Conservation (phyloP, 1,140 invertebrate species). For the Halyomorpha halys region DNA sequence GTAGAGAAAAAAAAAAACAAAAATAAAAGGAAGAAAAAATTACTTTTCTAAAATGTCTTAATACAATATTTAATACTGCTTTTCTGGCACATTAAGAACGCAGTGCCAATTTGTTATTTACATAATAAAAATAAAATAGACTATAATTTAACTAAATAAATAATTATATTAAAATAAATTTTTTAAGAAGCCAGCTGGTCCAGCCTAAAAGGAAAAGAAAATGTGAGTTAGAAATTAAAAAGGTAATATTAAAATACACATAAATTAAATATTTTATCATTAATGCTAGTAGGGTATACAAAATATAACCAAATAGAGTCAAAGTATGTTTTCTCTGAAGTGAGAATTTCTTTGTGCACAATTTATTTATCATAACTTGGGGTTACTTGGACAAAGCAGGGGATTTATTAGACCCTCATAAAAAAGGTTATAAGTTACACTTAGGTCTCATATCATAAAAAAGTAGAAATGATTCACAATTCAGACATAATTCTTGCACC, state of each 20-base stretch:
- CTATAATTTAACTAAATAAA: slow-evolving; percentile 17
- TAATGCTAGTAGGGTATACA: too few species aligned
- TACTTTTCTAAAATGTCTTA: neutral
- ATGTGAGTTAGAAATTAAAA: slow-evolving; percentile 23
- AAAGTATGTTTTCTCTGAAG: too few species aligned
- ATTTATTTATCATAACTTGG: too few species aligned
- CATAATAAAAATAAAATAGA: neutral
- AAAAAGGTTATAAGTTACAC: too few species aligned
- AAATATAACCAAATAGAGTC: too few species aligned
- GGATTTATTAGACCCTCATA: too few species aligned
- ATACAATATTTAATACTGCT: slow-evolving; percentile 17
- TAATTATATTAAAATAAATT: slow-evolving; percentile 37
- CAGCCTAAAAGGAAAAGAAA: slow-evolving; percentile 34
- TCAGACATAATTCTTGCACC: too few species aligned
- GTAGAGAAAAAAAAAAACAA: neutral
- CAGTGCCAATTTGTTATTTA: neutral
- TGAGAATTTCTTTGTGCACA: too few species aligned
- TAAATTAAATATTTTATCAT: neutral
- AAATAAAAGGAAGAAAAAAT: slow-evolving; percentile 1
- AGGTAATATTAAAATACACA: slow-evolving; percentile 27
- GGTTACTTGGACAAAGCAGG: too few species aligned
- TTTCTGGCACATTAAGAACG: neutral
- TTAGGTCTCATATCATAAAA: too few species aligned
- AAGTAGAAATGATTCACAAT: too few species aligned
- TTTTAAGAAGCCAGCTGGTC: slow-evolving; percentile 38